Conservation (phyloP, 2,888 invertebrate species). For the Sesia bembeciformis region DNA sequence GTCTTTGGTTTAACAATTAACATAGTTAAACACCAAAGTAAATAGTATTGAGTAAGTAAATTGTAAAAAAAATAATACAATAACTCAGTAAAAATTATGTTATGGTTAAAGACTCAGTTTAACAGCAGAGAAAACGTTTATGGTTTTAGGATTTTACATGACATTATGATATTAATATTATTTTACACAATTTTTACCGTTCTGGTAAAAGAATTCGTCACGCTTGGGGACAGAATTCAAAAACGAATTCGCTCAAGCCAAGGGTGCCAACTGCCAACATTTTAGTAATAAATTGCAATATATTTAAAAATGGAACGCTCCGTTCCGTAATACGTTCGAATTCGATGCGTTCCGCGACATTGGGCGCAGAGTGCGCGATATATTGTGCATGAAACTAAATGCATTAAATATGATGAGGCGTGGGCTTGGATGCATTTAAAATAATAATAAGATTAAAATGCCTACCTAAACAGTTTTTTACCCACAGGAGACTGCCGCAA, state of each 20-base stretch:
- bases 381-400: slow-evolving; percentile 58
- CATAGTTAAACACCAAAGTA: too few species aligned
- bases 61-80: too few species aligned
- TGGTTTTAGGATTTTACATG: too few species aligned
- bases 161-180: neutral
- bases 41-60: too few species aligned
- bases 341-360: slow-evolving; percentile 65
- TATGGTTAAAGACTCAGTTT: too few species aligned
- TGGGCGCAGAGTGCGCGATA: slow-evolving; percentile 30
- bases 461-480: too few species aligned
- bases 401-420: slow-evolving; percentile 20
- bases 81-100: too few species aligned
- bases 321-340: slow-evolving; percentile 14
- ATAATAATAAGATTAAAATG: too few species aligned
- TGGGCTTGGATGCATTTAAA: neutral
- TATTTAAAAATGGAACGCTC: slow-evolving; percentile 49
- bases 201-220: slow-evolving; percentile 24
- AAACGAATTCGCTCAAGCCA: slow-evolving; percentile 30
- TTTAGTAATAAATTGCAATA: slow-evolving; percentile 49
- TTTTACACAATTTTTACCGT: slow-evolving; percentile 18
- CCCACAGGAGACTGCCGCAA: too few species aligned
- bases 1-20: too few species aligned
- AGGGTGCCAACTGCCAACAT: slow-evolving; percentile 34
- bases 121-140: too few species aligned
- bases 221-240: slow-evolving; percentile 30